Evolutionary conservation across 2,797 vertebrate genomes (phyloP).

Genomic region (Syngnathus rostellatus): DNA sequence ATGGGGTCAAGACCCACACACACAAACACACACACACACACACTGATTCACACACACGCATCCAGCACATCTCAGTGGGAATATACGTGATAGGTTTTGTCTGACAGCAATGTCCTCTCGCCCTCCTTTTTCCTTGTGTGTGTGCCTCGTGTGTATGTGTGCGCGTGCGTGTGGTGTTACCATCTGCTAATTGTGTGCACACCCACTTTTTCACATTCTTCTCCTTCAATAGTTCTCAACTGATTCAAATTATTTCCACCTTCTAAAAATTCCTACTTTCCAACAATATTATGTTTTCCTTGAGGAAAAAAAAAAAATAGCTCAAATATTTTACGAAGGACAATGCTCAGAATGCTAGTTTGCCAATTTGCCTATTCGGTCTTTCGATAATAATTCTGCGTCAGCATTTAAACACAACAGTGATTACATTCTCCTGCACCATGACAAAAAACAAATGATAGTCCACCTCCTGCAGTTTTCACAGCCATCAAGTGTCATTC

Average conservation of each 20-base stretch:
- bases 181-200: slow-evolving; percentile 1
- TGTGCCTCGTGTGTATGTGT: neutral
- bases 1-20: slow-evolving; percentile 33
- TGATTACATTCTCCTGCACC: neutral
- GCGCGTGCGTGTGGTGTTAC: neutral
- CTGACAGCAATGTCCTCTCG: slow-evolving; percentile 26
- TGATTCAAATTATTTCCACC: no score
- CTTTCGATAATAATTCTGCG: no score
- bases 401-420: neutral
- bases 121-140: slow-evolving; percentile 4
- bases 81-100: slow-evolving; percentile 21
- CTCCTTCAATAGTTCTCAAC: no score
- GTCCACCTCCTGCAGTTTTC: neutral
- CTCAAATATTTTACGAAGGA: no score
- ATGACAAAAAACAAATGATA: slow-evolving; percentile 1
- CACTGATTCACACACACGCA: slow-evolving; percentile 9
- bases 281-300: no score
- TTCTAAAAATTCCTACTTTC: no score
- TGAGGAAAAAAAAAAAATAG: no score
- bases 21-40: slow-evolving; percentile 18
- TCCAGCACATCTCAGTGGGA: neutral
- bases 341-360: no score
- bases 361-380: no score
- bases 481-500: neutral
- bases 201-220: neutral